Base-by-base conservation (phyloP, 2,797 vertebrate species). In the Amniataba percoides region DNA sequence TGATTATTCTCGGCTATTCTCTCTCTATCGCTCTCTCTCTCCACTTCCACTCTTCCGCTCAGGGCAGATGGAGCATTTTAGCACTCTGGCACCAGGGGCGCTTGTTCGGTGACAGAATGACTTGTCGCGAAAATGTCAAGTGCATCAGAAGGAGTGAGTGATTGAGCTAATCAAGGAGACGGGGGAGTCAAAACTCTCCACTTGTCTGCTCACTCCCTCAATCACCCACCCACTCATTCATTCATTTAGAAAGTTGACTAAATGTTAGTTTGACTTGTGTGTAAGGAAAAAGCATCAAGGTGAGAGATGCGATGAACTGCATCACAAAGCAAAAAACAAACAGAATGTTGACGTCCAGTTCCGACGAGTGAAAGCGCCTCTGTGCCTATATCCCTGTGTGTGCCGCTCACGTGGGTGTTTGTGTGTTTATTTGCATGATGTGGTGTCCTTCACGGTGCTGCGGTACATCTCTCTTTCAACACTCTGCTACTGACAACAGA, bases 61-160 rank as follows among this genome's bases (percentile, higher is more conserved):
- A 2, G 78, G 88, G 89, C 92, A 93, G 93, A 94, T 93, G 93
- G 92, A 87, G 87, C 88, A 82, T 92, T 90, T 91, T 89, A 86
- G 83, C 89, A 89, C 90, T 85, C 89, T 89, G 84, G 90, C 91
- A 88, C 87, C 87, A 88, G 86, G 88, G 91, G 88, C 85, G 78
- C 90, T 89, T 88, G 87, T 84, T 92, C 88, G 36, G 74, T 88
- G 91, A 91, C 89, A 84, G 87, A 90, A 90, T 93, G 90, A 93
- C 90, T 92, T 88, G 87, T 90, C 51, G 82, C 86, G 90, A 90
- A 91, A 93, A 92, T 93, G 93, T 94, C 92, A 92, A 93, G 85
- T 90, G 87, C 92, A 90, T 94, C 92, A 94, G 87, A 91, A 88
- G 81, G 89, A 93, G 85, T 81, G 88, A 93, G 88, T 86, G 91